Conservation (phyloP, 2,797 vertebrate species). For the Rhyacichthys aspro region DNA sequence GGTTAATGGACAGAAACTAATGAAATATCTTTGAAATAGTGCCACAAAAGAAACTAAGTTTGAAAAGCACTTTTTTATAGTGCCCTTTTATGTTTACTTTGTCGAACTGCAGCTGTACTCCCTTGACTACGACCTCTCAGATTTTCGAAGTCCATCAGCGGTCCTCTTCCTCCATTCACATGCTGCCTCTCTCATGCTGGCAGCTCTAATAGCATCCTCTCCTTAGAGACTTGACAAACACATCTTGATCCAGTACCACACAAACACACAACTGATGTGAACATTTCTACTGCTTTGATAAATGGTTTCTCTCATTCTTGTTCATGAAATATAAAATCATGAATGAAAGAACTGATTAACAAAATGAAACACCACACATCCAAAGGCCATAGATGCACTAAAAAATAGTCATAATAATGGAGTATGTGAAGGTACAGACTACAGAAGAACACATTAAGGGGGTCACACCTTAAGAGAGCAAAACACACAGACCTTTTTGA, state of each 20-base stretch:
- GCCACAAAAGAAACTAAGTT: too few species aligned
- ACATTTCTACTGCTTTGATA: neutral
- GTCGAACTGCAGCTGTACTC: slow-evolving; percentile 3
- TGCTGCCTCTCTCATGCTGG: slow-evolving; percentile 56
- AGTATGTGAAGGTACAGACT: neutral
- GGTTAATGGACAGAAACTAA: neutral
- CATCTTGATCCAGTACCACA: slow-evolving; percentile 23
- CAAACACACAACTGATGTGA: neutral
- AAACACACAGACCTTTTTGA: slow-evolving; percentile 20
- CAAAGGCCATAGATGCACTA: too few species aligned
- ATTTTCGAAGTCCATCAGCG: slow-evolving; percentile 21
- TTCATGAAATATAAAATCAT: too few species aligned
- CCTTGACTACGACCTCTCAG: slow-evolving; percentile 5
- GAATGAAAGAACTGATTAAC: too few species aligned
- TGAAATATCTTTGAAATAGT: slow-evolving; percentile 1
- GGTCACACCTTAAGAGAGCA: slow-evolving; percentile 31
- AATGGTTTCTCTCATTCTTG: too few species aligned
- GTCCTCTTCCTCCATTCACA: slow-evolving; percentile 49
- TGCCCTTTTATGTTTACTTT: neutral
- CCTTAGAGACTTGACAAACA: slow-evolving; percentile 52
- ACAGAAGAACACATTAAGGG: too few species aligned
- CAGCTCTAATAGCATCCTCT: slow-evolving; percentile 59
- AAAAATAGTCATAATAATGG: too few species aligned
- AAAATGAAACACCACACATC: too few species aligned
- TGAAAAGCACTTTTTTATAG: too few species aligned